These are phyloP conservation scores for Drosophila bunnanda DNA, from an alignment of 2,888 invertebrate genomes.

Conservation along the genomic window DNA sequence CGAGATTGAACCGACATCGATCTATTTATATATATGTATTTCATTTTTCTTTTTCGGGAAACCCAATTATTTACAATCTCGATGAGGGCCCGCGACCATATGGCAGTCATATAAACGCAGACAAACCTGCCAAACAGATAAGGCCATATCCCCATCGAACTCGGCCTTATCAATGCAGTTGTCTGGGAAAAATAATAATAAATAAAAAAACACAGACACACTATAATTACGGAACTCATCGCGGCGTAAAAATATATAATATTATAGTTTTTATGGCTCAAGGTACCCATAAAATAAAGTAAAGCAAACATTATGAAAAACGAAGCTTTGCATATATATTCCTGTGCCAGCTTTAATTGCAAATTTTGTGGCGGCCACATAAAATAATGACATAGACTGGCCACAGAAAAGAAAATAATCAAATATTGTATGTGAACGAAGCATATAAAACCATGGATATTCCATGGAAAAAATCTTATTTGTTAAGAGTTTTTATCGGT, in stretches of 20 bases:
- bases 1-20: slow-evolving; percentile 4
- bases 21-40: neutral
- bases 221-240: slow-evolving; percentile 60
- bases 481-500: slow-evolving; percentile 42
- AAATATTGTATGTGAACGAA: slow-evolving; percentile 29
- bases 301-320: slow-evolving; percentile 5
- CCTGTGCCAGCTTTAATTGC: slow-evolving; percentile 49
- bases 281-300: slow-evolving; percentile 19
- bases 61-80: slow-evolving; percentile 34
- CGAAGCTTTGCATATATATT: slow-evolving; percentile 43
- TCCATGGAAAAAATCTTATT: slow-evolving; percentile 45
- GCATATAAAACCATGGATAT: slow-evolving; percentile 11
- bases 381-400: slow-evolving; percentile 31
- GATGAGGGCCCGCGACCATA: slow-evolving; percentile 51
- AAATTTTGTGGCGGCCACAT: slow-evolving; percentile 43
- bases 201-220: slow-evolving; percentile 30
- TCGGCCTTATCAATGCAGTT: slow-evolving; percentile 51
- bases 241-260: slow-evolving; percentile 36
- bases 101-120: slow-evolving; percentile 50
- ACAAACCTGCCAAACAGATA: slow-evolving; percentile 53
- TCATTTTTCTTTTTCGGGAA: slow-evolving; percentile 2
- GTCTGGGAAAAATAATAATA: slow-evolving; percentile 26
- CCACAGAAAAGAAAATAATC: slow-evolving; percentile 2
- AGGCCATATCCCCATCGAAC: slow-evolving; percentile 17
- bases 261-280: slow-evolving; percentile 33